These are phyloP conservation scores for Lasioglossum vierecki DNA, from an alignment of 2,888 invertebrate genomes.

Conservation along the genomic window DNA sequence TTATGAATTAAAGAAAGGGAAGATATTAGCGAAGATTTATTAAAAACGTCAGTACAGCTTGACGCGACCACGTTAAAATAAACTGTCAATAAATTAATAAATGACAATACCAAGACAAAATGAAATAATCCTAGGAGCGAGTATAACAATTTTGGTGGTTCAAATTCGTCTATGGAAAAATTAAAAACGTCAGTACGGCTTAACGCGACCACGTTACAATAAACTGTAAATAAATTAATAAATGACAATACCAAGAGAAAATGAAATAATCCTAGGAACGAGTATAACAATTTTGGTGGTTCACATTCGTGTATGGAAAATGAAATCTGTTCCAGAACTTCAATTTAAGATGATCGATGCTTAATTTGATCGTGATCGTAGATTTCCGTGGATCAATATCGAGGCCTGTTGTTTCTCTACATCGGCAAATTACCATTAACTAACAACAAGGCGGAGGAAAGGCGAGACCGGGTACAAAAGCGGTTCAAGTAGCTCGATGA, in stretches of 20 bases:
- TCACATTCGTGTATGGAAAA: no score
- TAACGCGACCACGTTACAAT: no score
- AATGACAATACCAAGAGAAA: background rate
- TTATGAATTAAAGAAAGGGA: background rate
- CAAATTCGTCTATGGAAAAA: no score
- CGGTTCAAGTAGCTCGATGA: slow-evolving; percentile 47
- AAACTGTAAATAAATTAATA: no score
- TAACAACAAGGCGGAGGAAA: slow-evolving; percentile 43
- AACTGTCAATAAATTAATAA: no score
- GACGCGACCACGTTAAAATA: no score
- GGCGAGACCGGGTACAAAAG: slow-evolving; percentile 41
- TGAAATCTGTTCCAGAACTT: no score
- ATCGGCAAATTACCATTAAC: slow-evolving; percentile 51
- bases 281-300: no score
- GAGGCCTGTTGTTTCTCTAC: background rate
- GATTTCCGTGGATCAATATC: background rate
- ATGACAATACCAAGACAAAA: background rate
- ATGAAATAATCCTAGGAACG: background rate
- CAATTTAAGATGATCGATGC: no score
- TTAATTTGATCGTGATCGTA: background rate
- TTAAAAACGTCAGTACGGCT: no score
- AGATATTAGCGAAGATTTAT: background rate
- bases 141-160: no score
- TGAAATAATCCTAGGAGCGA: background rate
- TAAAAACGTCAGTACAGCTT: no score